phyloP scores from a whole-genome alignment of 2,888 invertebrate genomes.

The Melikaiella ostensackeni region DNA sequence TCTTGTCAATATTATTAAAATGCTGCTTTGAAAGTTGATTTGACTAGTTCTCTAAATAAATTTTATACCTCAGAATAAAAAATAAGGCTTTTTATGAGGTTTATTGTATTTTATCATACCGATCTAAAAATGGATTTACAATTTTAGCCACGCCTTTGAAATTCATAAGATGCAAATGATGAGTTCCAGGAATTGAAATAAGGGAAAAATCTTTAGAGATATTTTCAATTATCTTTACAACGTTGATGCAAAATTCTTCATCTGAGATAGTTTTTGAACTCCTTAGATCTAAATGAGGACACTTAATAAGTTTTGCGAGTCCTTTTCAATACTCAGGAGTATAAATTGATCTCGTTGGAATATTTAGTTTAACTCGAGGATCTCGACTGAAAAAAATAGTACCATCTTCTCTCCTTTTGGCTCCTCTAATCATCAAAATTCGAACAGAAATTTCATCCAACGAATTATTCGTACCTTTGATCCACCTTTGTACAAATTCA shows the following conservation, averaged over 20 bases:
- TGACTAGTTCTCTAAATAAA: background rate
- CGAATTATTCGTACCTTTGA: constrained; percentile 51
- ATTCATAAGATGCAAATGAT: constrained; percentile 86
- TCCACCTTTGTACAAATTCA: constrained; percentile 79
- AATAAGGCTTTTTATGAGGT: constrained; percentile 60
- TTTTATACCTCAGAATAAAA: constrained; percentile 75
- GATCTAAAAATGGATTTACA: constrained; percentile 74
- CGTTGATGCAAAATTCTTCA: constrained; percentile 67
- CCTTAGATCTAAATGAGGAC: constrained; percentile 78
- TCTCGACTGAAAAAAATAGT: constrained; percentile 84
- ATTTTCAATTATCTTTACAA: constrained; percentile 80
- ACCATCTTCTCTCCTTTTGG: constrained; percentile 64
- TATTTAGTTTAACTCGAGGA: constrained; percentile 80
- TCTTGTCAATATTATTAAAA: background rate
- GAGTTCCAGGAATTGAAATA: constrained; percentile 83
- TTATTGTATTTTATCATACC: no score
- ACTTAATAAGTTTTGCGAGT: constrained; percentile 80
- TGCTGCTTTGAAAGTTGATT: background rate
- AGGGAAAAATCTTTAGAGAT: constrained; percentile 80
- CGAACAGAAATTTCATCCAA: constrained; percentile 59
- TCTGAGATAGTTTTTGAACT: no score
- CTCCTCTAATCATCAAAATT: constrained; percentile 56
- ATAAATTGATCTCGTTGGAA: constrained; percentile 76
- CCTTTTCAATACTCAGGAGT: constrained; percentile 80
- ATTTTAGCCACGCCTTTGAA: constrained; percentile 81